Conservation (phyloP, 2,797 vertebrate genomes). For the Sparidentex hasta region DNA sequence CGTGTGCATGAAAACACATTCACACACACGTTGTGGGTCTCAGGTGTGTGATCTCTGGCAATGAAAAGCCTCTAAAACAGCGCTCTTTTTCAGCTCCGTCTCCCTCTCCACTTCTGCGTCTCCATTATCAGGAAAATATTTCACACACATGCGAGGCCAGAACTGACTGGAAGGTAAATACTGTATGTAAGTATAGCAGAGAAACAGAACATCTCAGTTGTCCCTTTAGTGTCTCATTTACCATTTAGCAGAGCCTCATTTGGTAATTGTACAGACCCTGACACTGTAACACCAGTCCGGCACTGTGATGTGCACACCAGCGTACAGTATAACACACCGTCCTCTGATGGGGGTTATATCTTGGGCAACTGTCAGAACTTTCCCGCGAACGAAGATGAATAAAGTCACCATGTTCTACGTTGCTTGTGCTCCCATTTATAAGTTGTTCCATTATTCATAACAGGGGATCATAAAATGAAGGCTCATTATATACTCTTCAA, state of each 20-base stretch:
- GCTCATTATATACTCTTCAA: conserved; percentile 83
- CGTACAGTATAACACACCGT: conserved; percentile 47
- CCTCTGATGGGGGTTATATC: conserved; percentile 60
- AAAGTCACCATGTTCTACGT: conserved; percentile 67
- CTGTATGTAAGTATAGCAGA: too few relatives aligned
- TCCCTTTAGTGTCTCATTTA: conserved; percentile 26
- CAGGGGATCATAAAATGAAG: conserved; percentile 78
- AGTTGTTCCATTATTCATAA: conserved; percentile 81
- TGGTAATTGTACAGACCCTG: conserved; percentile 42
- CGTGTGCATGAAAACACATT: conserved; percentile 37
- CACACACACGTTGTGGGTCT: conserved; percentile 63
- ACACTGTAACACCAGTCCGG: conserved; percentile 37
- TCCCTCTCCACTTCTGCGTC: conserved; percentile 49
- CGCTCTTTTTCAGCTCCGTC: conserved; percentile 49
- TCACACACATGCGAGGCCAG: conserved; percentile 6
- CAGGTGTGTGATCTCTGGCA: conserved; percentile 82
- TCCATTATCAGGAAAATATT: conserved; percentile 29
- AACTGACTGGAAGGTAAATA: conserved; percentile 27
- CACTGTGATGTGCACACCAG: conserved; percentile 41
- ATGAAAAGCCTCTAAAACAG: conserved; percentile 73
- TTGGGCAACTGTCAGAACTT: conserved; percentile 69
- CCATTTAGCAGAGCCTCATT: conserved; percentile 34
- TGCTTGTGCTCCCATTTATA: conserved; percentile 74
- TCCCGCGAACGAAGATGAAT: conserved; percentile 65
- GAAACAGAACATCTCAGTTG: neutral